Evolutionary conservation across 1,140 invertebrate species (phyloP), one percentile per base, ranked within the genome.

Genomic region (Halyomorpha halys): DNA sequence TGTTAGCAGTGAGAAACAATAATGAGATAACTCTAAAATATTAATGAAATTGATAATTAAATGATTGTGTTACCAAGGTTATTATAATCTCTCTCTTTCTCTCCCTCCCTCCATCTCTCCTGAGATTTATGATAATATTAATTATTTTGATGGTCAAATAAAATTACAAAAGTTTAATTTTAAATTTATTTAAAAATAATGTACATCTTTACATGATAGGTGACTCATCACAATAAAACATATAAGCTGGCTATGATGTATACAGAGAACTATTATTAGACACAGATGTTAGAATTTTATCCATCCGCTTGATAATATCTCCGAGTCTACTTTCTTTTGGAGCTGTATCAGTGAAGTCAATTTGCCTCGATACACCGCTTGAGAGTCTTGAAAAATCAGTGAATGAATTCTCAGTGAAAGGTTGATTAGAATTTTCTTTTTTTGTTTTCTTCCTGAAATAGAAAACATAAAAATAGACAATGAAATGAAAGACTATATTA

Each of bases 291-390:
- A 62, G 39, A 25, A 62, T 44, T 9, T 3, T 23, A 27, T 64
- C 63, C 63, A 64, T 64, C 54, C 53, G 23, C 18, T 59, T 64
- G 16, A 64, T 64, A 19, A 64, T 64, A 39, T 64, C 63, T 2
- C n/a, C 39, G 0, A 64, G 53, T 21, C 63, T 47, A 34, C 8
- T 23, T 62, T 49, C 61, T n/a, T 45, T 45, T 9, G 19, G 25
- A 25, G 44, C 61, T 25, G 44, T 25, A 45, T 62, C 45, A 9
- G 45, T 27, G 19, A 47, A 49, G 45, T 21, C 45, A 13, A 21
- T 3, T 18, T 21, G 60, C 18, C 47, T 21, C 2, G 47, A 21
- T 21, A 18, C 21, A 18, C 47, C 47, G 11, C 34, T 39, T 13
- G n/a, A 21, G 21, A 49, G 5, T 21, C 47, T 49, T 49, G 47